Evolutionary conservation across 2,113 vertebrate species (phyloP).

Genomic region (Drymodes brunneopygia): DNA sequence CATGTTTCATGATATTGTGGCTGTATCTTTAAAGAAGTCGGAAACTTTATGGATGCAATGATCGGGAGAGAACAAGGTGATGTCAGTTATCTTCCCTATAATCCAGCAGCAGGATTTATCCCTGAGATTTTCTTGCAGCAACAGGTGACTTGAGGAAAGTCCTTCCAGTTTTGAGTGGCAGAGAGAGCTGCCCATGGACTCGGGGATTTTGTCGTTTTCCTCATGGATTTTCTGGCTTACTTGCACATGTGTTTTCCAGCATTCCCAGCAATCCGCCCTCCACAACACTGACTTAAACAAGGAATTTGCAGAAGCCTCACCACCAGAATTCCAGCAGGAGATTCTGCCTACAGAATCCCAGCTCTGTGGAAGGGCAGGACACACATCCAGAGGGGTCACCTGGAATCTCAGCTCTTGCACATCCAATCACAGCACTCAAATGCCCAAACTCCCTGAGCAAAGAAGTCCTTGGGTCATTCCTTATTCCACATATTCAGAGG

Average conservation of each 20-base stretch:
- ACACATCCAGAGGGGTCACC: rapidly evolving
- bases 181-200: neutral
- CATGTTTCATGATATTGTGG: neutral
- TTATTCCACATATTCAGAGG: neutral
- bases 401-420: neutral
- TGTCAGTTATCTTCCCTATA: neutral
- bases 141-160: neutral
- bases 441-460: neutral
- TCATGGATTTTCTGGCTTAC: neutral
- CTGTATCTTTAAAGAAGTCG: neutral
- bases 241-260: neutral
- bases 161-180: neutral
- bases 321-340: neutral
- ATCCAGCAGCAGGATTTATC: neutral
- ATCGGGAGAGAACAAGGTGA: neutral
- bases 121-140: neutral
- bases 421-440: neutral
- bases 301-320: neutral
- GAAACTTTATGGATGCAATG: neutral
- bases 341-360: neutral
- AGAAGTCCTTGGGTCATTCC: neutral
- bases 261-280: neutral
- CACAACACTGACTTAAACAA: neutral
- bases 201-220: rapidly evolving
- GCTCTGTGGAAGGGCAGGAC: neutral